These are phyloP conservation scores for Heptranchias perlo DNA, from an alignment of 2,113 vertebrate species.

Conservation along the genomic window DNA sequence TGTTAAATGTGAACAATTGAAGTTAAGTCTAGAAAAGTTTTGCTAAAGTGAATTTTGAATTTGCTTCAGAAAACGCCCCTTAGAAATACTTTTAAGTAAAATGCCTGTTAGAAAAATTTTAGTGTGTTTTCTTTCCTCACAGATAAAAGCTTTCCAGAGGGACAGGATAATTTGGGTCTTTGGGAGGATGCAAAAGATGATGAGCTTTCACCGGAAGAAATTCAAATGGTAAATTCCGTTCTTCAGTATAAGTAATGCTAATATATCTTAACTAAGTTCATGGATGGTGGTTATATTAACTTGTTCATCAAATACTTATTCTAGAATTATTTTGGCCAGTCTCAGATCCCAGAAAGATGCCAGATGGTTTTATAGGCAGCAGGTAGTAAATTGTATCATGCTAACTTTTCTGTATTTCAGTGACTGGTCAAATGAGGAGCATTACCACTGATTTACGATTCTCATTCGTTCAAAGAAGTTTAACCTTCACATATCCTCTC, in stretches of 20 bases:
- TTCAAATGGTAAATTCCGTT: conserved; percentile 78
- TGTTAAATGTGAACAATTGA: neutral
- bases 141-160: conserved; percentile 67
- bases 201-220: conserved; percentile 89
- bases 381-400: neutral
- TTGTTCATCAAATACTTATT: neutral
- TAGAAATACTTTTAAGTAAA: neutral
- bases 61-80: neutral
- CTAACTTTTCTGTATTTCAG: neutral
- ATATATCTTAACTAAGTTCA: neutral
- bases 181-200: conserved; percentile 81
- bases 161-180: conserved; percentile 54
- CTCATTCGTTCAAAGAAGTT: neutral
- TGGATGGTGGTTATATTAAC: neutral
- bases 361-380: neutral
- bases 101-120: neutral
- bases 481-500: neutral
- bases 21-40: neutral
- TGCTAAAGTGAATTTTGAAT: neutral
- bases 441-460: neutral
- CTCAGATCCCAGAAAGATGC: neutral
- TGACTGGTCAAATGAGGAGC: neutral
- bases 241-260: neutral
- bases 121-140: conserved; percentile 36
- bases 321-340: neutral